Evolutionary conservation across 2,113 vertebrate species (phyloP).

Genomic region (Zosterops hypoxanthus): DNA sequence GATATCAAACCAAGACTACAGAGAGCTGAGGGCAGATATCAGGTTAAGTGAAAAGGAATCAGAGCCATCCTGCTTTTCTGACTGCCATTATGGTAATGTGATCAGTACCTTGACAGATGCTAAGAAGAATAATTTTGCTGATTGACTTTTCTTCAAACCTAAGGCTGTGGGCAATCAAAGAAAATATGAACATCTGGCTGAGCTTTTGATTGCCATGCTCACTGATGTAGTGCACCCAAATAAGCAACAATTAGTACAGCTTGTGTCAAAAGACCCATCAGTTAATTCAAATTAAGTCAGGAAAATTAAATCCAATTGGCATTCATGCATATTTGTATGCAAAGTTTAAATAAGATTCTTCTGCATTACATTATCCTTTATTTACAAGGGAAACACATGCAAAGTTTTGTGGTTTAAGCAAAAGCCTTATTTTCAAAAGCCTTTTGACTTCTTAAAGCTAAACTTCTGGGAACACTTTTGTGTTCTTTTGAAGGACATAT

Average conservation of each 20-base stretch:
- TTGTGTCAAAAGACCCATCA: slow-evolving; percentile 73
- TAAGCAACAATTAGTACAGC: slow-evolving; percentile 73
- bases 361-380: slow-evolving; percentile 42
- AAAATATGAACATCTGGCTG: slow-evolving; percentile 73
- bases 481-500: neutral
- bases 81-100: slow-evolving; percentile 10
- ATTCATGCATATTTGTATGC: slow-evolving; percentile 51
- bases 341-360: slow-evolving; percentile 64
- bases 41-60: neutral
- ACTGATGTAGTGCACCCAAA: slow-evolving; percentile 68
- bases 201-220: slow-evolving; percentile 63
- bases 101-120: slow-evolving; percentile 44
- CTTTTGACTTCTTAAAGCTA: neutral
- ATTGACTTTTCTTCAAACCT: slow-evolving; percentile 59
- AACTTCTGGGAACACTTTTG: neutral
- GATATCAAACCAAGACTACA: neutral
- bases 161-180: slow-evolving; percentile 68
- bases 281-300: slow-evolving; percentile 79
- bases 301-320: slow-evolving; percentile 73
- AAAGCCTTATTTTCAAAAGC: neutral
- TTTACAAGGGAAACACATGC: slow-evolving; percentile 55
- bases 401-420: slow-evolving; percentile 29
- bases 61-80: slow-evolving; percentile 15
- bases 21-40: neutral
- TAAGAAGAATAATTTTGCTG: slow-evolving; percentile 68